These are phyloP conservation scores for Melanotaenia duboulayi DNA, from an alignment of 2,113 vertebrate genomes.

Conservation along the genomic window DNA sequence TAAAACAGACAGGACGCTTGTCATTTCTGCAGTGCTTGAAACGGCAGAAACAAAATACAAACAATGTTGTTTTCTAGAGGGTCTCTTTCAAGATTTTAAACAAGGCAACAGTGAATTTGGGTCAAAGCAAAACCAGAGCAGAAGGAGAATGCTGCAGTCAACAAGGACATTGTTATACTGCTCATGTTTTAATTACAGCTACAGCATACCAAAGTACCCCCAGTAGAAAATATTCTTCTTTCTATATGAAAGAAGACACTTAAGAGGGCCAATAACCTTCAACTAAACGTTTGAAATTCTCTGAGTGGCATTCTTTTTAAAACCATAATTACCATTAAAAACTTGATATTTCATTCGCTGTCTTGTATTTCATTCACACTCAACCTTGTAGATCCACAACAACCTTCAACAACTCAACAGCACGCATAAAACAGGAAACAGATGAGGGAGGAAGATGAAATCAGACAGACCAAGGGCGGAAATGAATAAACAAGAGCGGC, in stretches of 20 bases:
- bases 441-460: constrained; percentile 45
- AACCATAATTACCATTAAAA: constrained; percentile 12
- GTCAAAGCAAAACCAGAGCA: constrained; percentile 42
- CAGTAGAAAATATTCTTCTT: constrained; percentile 20
- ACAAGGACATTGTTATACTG: constrained; percentile 39
- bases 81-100: constrained; percentile 28
- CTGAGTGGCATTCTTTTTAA: neutral
- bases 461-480: constrained; percentile 22
- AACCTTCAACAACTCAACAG: constrained; percentile 15
- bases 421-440: constrained; percentile 45
- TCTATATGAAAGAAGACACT: constrained; percentile 24
- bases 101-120: constrained; percentile 46
- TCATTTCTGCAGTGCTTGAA: constrained; percentile 34
- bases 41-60: constrained; percentile 12
- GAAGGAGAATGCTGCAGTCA: constrained; percentile 25
- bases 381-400: constrained; percentile 12
- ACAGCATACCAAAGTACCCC: constrained; percentile 22
- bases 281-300: constrained; percentile 10
- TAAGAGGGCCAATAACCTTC: constrained; percentile 33
- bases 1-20: constrained; percentile 49
- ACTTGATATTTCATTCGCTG: constrained; percentile 14
- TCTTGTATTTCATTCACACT: neutral
- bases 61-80: constrained; percentile 3
- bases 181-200: constrained; percentile 51
- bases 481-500: constrained; percentile 51